These are phyloP conservation scores for Neotoxoptera formosana DNA, from an alignment of 1,140 invertebrate genomes.

Conservation along the genomic window DNA sequence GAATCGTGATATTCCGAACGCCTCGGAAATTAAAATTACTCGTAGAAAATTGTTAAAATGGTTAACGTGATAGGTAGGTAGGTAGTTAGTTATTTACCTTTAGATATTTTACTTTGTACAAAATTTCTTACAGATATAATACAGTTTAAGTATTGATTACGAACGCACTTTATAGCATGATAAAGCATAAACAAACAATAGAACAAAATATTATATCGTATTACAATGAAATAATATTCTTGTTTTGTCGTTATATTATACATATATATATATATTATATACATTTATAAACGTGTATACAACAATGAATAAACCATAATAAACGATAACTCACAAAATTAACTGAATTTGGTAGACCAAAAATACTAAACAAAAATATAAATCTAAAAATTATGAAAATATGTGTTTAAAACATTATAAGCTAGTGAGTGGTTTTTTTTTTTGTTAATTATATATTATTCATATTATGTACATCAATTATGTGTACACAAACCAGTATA, in stretches of 20 bases:
- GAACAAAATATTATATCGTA: too few species aligned
- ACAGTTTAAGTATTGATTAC: too few species aligned
- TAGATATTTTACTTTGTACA: background rate
- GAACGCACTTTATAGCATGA: too few species aligned
- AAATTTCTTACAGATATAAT: background rate
- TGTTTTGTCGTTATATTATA: too few species aligned
- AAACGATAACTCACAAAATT: too few species aligned
- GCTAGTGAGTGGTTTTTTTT: background rate
- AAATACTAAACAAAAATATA: background rate
- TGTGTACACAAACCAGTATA: too few species aligned
- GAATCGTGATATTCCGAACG: background rate
- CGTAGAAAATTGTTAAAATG: background rate
- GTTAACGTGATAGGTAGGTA: background rate
- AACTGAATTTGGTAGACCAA: too few species aligned
- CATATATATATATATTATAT: too few species aligned
- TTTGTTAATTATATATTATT: background rate
- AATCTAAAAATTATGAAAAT: background rate
- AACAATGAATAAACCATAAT: too few species aligned
- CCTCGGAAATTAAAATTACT: background rate
- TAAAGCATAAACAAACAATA: too few species aligned
- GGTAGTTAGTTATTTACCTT: background rate
- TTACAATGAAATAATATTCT: too few species aligned
- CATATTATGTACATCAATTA: background rate
- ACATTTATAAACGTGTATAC: too few species aligned
- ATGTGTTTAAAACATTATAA: background rate